These are phyloP conservation scores for Sinocyclocheilus rhinocerous DNA, from an alignment of 2,113 vertebrate genomes.

Conservation along the genomic window DNA sequence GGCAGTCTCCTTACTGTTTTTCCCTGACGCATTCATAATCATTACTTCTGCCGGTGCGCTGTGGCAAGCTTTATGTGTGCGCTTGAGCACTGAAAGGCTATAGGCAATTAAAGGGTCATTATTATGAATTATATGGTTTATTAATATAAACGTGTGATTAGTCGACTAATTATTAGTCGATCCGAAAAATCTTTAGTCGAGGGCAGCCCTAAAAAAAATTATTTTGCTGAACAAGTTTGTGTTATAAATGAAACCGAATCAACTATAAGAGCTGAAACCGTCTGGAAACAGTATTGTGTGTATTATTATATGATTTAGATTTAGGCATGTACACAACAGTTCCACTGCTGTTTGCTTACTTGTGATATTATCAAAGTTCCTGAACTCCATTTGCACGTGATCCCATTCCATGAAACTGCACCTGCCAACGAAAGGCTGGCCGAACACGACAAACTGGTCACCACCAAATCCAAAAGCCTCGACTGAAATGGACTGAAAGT, in stretches of 20 bases:
- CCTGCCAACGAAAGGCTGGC: slow-evolving; percentile 93
- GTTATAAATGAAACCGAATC: not conserved
- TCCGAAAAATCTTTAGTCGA: not conserved
- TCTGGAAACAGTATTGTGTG: not conserved
- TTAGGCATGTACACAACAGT: not conserved
- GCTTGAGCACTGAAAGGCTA: too few relatives aligned
- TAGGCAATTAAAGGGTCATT: too few relatives aligned
- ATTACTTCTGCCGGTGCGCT: too few relatives aligned
- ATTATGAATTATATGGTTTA: too few relatives aligned
- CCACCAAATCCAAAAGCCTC: slow-evolving; percentile 90
- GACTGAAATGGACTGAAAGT: slow-evolving; percentile 95
- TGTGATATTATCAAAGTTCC: slow-evolving; percentile 95
- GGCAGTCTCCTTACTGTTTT: too few relatives aligned
- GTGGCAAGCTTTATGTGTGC: too few relatives aligned
- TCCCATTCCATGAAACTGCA: slow-evolving; percentile 99
- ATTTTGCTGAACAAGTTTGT: not conserved
- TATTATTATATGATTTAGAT: not conserved
- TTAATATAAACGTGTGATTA: too few relatives aligned
- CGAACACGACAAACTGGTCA: slow-evolving; percentile 93
- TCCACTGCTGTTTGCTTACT: slow-evolving; percentile 74
- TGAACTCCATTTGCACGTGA: slow-evolving; percentile 96
- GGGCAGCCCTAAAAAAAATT: not conserved
- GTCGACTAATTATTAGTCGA: too few relatives aligned
- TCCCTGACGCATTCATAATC: too few relatives aligned
- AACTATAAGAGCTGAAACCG: not conserved